Evolutionary conservation across 2,888 invertebrate genomes (phyloP).

Genomic region (Trisateles emortualis): DNA sequence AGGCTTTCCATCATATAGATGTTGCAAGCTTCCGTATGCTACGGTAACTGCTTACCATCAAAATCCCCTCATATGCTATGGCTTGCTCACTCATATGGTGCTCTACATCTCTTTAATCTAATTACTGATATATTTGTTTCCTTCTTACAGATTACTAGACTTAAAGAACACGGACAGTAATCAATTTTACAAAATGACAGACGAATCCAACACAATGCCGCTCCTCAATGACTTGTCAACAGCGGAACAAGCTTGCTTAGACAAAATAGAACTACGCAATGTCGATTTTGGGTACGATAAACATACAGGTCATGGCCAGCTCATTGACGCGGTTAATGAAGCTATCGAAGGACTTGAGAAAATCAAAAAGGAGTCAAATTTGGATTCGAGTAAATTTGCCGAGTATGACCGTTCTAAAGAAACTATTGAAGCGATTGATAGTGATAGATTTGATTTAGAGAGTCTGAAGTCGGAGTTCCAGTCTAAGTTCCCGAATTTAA

Average conservation of each 20-base stretch:
- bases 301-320: constrained; percentile 68
- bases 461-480: constrained; percentile 68
- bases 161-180: constrained; percentile 62
- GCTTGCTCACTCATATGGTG: no score
- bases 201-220: constrained; percentile 56
- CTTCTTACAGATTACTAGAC: constrained; percentile 73
- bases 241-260: constrained; percentile 62
- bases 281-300: constrained; percentile 76
- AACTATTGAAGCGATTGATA: constrained; percentile 59
- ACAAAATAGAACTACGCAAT: constrained; percentile 70
- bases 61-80: no score
- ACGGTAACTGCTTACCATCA: no score
- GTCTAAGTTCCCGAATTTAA: constrained; percentile 68
- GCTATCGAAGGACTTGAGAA: constrained; percentile 73
- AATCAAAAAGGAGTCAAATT: constrained; percentile 72
- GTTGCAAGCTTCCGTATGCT: no score
- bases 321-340: constrained; percentile 76
- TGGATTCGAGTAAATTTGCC: constrained; percentile 66
- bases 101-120: no score
- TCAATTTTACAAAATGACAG: constrained; percentile 63
- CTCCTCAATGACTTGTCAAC: constrained; percentile 55
- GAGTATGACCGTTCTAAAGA: constrained; percentile 62
- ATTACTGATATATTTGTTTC: no score
- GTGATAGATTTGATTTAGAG: constrained; percentile 65
- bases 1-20: no score